Base-by-base conservation (phyloP, 2,113 vertebrate species). In the Hemibagrus wyckioides region DNA sequence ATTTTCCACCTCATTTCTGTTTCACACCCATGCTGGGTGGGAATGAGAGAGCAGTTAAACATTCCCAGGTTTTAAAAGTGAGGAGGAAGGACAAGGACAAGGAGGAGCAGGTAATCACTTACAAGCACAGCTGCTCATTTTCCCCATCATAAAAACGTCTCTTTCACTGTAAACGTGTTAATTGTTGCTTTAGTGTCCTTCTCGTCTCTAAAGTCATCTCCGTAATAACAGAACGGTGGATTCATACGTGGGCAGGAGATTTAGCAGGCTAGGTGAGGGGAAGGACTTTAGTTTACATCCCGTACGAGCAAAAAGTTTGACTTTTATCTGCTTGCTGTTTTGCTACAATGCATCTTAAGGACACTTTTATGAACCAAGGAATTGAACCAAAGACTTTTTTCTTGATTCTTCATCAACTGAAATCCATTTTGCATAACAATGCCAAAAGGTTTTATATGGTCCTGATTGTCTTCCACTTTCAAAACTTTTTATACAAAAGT, bases 1-100 rank as follows among this genome's bases (percentile, higher is more conserved):
- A 82, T 85, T 88, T 85, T 76, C 76, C 54, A 50, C 65, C 59
- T 71, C 52, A 81, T 84, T 89, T 82, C 69, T 69, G 85, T 52
- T 80, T 86, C 41, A 63, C 85, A 65, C 83, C 50, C 84, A 80
- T 61, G 80, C 85, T 71, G 88, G 0, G 80, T 30, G 71, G 25
- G 13, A 80, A 82, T 28, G 65, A 76, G 59, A 48, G 28, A 33
- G 48, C 41, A 19, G 71, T 57, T 33, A 39, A 69, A 17, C 39
- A 4, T 85, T 76, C 36, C 5, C 69, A 41, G 21, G 50, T 28
- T 73, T 33, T 57, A 80, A 57, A 75, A 15, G 4, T n/a, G 25
- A 77, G 75, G 48, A 77, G 48, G 48, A 52, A 77, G 44, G 28
- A 77, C 25, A 30, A 77, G 44, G 75, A 77, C 25, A 19, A 0